These are phyloP conservation scores for Delphinus delphis DNA, from an alignment of 2,113 vertebrate genomes.

Conservation along the genomic window DNA sequence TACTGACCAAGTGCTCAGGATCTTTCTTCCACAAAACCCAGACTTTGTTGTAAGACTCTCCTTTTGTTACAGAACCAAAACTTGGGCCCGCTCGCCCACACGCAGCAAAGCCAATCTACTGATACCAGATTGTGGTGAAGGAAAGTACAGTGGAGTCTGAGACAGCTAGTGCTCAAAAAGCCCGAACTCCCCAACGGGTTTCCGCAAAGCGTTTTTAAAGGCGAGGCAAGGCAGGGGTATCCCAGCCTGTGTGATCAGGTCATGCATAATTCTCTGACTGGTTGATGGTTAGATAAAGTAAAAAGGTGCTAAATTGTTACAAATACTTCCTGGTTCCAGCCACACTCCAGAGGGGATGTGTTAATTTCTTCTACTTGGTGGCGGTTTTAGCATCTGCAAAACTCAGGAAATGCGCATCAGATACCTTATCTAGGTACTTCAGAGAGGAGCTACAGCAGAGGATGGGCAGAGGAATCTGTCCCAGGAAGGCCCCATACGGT, in stretches of 20 bases:
- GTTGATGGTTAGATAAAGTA: neutral
- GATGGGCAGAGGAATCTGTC: neutral
- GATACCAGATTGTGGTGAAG: neutral
- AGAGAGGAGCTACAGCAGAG: neutral
- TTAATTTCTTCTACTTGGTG: neutral
- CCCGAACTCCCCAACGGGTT: neutral
- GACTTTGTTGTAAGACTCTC: neutral
- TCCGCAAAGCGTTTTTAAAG: neutral
- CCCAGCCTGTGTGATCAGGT: neutral
- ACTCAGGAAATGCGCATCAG: neutral
- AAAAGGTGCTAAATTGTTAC: neutral
- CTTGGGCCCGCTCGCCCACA: neutral
- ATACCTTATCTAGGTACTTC: neutral
- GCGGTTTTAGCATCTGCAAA: neutral
- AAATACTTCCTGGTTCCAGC: neutral
- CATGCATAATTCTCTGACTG: fast-evolving
- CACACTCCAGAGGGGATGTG: neutral
- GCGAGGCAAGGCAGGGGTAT: neutral
- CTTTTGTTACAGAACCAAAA: neutral
- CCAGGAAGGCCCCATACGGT: neutral
- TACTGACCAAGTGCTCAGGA: neutral
- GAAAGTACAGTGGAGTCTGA: fast-evolving
- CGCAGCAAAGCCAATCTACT: neutral
- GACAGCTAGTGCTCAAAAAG: neutral
- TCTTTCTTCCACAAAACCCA: neutral